Evolutionary conservation across 2,797 vertebrate species (phyloP).

Genomic region (Clarias pachynema): DNA sequence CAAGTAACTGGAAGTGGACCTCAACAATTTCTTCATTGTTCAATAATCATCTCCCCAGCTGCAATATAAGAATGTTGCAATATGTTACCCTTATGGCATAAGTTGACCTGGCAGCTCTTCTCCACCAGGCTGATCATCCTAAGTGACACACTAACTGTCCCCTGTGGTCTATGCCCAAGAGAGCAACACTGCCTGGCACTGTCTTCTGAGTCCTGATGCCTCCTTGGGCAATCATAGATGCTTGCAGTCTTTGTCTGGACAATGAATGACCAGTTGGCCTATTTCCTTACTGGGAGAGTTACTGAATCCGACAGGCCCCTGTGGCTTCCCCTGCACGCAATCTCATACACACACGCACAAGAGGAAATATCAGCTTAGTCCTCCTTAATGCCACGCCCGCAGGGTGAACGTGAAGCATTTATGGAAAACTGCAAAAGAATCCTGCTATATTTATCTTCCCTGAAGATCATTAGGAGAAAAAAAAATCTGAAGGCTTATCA

Average conservation of each 20-base stretch:
- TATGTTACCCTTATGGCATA: constrained; percentile 67
- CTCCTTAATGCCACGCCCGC: constrained; percentile 27
- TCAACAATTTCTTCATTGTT: constrained; percentile 23
- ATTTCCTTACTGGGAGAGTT: constrained; percentile 76
- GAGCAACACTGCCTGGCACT: constrained; percentile 71
- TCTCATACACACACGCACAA: constrained; percentile 55
- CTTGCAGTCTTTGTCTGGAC: constrained; percentile 65
- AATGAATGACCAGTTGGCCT: constrained; percentile 72
- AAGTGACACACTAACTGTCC: constrained; percentile 78
- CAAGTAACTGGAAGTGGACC: neutral
- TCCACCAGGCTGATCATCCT: constrained; percentile 76
- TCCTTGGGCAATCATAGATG: constrained; percentile 63
- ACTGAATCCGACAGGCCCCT: constrained; percentile 61
- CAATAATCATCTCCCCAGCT: constrained; percentile 50
- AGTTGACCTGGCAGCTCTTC: constrained; percentile 72
- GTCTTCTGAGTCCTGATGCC: constrained; percentile 58
- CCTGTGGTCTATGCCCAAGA: constrained; percentile 73
- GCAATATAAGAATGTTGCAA: constrained; percentile 67
- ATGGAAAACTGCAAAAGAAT: constrained; percentile 42
- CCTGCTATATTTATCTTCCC: constrained; percentile 62
- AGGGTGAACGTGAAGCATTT: constrained; percentile 30
- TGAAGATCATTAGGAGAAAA: constrained; percentile 31
- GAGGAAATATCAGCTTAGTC: constrained; percentile 39
- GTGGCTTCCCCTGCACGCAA: constrained; percentile 36
- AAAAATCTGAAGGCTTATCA: neutral